Evolutionary conservation across 1,140 invertebrate genomes (phyloP).

Genomic region (Drosophila equinoxialis): DNA sequence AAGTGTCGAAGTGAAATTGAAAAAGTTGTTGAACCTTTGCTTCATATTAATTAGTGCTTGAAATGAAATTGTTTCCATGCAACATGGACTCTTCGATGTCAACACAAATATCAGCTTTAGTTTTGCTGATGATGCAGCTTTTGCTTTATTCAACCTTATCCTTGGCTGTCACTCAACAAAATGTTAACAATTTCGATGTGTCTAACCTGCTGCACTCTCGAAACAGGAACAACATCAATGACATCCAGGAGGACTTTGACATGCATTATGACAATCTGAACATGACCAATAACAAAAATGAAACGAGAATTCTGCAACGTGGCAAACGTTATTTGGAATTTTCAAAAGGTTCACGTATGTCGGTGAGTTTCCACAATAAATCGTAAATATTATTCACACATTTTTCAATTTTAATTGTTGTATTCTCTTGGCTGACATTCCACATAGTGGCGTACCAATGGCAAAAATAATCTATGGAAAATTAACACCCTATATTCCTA

Average conservation of each 20-base stretch:
- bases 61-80: slow-evolving; percentile 3
- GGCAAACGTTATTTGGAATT: slow-evolving; percentile 69
- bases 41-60: slow-evolving; percentile 47
- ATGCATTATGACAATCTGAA: slow-evolving; percentile 50
- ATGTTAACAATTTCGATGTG: slow-evolving; percentile 44
- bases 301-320: slow-evolving; percentile 58
- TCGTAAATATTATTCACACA: slow-evolving; percentile 3
- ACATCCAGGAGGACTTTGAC: slow-evolving; percentile 43
- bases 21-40: background rate
- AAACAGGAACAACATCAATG: slow-evolving; percentile 11
- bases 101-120: slow-evolving; percentile 8
- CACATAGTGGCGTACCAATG: slow-evolving; percentile 83
- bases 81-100: slow-evolving; percentile 31
- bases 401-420: no score
- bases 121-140: slow-evolving; percentile 30
- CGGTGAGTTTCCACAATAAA: slow-evolving; percentile 44
- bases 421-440: background rate
- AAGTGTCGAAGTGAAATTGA: background rate
- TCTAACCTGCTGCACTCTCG: slow-evolving; percentile 6
- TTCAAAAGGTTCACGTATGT: slow-evolving; percentile 70
- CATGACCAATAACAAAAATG: slow-evolving; percentile 33
- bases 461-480: slow-evolving; percentile 84
- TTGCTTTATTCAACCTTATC: slow-evolving; percentile 24
- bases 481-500: slow-evolving; percentile 84
- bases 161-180: slow-evolving; percentile 31